Base-by-base conservation (phyloP, 2,113 vertebrate species). In the Scopus umbretta region DNA sequence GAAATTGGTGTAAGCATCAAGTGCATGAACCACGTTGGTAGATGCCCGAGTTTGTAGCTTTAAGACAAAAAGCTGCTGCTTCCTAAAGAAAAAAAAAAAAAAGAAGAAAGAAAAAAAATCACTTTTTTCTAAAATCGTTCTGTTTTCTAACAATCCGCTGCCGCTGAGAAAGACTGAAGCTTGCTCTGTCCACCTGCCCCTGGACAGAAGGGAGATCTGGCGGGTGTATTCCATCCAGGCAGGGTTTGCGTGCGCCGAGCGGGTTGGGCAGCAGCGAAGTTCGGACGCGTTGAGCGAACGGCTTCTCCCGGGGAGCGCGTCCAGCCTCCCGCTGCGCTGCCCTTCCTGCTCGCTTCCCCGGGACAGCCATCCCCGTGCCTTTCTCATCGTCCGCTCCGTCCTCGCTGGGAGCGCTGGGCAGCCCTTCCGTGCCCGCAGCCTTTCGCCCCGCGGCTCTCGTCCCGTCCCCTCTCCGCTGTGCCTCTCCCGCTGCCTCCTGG, bases 201-300 rank as follows among this genome's bases (percentile, higher is more conserved):
- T 9, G 67, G 36, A 7, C 4, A 6, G 32, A 22, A 21, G 30
- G 72, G 59, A 11, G 27, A 3, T 13, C 9, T 29, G 34, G 53
- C n/a, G 32, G 52, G n/a, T 32, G 13, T 4, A 2, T 23, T 26
- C 14, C 34, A n/a, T 38, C 32, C 2, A 1, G 52, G 61, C 67
- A 53, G 45, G 29, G 14, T 16, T 38, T 20, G 32, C 9, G 9
- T 19, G 56, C 2, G 3, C 16, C 3, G 6, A 7, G 42, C 4
- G 2, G 26, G 16, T 58, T 36, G 1, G 56, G 43, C 22, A 36
- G 65, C 1, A 6, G 30, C 7, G 6, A 50, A 13, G 73, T 19
- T 36, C 47, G 21, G 72, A 7, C 0, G 2, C 0, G 3, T 10
- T 0, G 20, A 83, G 65, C 6, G 2, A 52, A 12, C 1, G 5